A percentile compares a stretch with the other conserved stretches of the same genome.
Evolutionary conservation across 2,113 vertebrate species (phyloP).

Genomic region (Brachyistius frenatus): DNA sequence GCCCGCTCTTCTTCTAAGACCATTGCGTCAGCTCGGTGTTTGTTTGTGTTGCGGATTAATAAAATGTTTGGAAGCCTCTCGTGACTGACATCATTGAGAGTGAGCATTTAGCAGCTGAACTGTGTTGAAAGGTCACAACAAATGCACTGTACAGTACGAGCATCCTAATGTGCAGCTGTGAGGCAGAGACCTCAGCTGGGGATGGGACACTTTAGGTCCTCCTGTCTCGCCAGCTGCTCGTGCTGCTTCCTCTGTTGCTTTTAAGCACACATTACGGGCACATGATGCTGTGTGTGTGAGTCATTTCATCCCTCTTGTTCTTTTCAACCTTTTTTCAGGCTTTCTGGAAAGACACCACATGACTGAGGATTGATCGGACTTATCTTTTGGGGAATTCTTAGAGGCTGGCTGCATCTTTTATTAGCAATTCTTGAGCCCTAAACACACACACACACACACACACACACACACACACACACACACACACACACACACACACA

Average conservation of each 20-base stretch:
- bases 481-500: slow-evolving; percentile 25
- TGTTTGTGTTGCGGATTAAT: slow-evolving; percentile 1
- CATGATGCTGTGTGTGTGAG: slow-evolving; percentile 14
- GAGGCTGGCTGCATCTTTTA: slow-evolving; percentile 56
- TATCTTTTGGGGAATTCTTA: slow-evolving; percentile 55
- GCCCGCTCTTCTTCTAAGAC: not conserved
- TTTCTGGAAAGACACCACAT: slow-evolving; percentile 31
- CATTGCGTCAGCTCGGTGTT: slow-evolving; percentile 12
- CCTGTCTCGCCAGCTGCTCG: slow-evolving; percentile 58
- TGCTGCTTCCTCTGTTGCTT: slow-evolving; percentile 36
- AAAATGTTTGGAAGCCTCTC: slow-evolving; percentile 46
- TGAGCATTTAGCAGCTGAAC: slow-evolving; percentile 49
- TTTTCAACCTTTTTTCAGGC: slow-evolving; percentile 27
- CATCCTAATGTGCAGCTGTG: slow-evolving; percentile 67
- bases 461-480: too few species aligned
- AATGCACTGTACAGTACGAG: slow-evolving; percentile 53
- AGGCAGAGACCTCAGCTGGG: slow-evolving; percentile 59
- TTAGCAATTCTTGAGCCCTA: slow-evolving; percentile 60
- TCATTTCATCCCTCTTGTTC: slow-evolving; percentile 25
- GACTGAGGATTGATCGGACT: slow-evolving; percentile 55
- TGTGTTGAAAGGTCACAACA: slow-evolving; percentile 64
- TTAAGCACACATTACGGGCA: slow-evolving; percentile 16
- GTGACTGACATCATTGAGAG: slow-evolving; percentile 43
- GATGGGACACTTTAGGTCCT: slow-evolving; percentile 52
- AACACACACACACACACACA: slow-evolving; percentile 34